Conservation (phyloP, 2,888 invertebrate genomes). For the Acleris literana region DNA sequence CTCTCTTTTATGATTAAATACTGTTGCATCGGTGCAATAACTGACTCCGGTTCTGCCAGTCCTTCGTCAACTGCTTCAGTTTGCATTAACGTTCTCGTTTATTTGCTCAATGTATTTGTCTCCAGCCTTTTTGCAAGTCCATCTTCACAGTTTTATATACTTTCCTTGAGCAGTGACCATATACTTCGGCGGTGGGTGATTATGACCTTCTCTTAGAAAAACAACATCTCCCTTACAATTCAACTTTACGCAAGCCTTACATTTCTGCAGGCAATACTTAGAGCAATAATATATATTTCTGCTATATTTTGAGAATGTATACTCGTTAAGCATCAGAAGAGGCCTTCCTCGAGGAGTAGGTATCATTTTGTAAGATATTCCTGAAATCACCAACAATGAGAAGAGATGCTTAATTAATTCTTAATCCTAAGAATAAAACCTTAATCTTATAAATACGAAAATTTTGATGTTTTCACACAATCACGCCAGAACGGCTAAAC, state of each 20-base stretch:
- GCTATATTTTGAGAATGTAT: slow-evolving; percentile 28
- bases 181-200: slow-evolving; percentile 22
- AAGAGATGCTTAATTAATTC: no score
- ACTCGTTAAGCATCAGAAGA: slow-evolving; percentile 27
- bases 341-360: slow-evolving; percentile 15
- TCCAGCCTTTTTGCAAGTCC: no score
- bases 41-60: no score
- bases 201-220: slow-evolving; percentile 16
- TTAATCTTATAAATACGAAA: no score
- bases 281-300: slow-evolving; percentile 34
- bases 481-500: no score
- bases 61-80: not conserved
- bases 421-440: no score
- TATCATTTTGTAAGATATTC: slow-evolving; percentile 16
- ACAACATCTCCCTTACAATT: slow-evolving; percentile 12
- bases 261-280: slow-evolving; percentile 17
- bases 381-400: no score
- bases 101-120: no score
- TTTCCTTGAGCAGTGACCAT: slow-evolving; percentile 3
- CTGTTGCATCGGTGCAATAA: no score
- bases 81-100: not conserved
- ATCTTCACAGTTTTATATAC: slow-evolving; percentile 17
- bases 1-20: no score
- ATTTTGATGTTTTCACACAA: no score
- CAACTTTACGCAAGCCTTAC: slow-evolving; percentile 19